These are phyloP conservation scores for Lingula anatina DNA, from an alignment of 2,888 invertebrate genomes.

Conservation along the genomic window DNA sequence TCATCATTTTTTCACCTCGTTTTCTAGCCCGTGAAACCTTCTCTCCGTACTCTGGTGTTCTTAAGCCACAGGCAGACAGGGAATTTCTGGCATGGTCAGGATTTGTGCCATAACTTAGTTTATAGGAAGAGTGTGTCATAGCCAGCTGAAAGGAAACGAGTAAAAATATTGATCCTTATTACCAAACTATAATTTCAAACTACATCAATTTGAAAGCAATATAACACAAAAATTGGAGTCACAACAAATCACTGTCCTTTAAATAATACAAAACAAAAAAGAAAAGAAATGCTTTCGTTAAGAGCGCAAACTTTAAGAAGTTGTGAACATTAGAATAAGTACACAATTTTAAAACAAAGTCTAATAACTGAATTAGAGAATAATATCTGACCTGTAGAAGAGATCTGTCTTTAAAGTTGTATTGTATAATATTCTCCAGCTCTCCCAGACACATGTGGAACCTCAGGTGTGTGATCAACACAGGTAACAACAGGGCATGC, in stretches of 20 bases:
- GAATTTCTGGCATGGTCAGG: slow-evolving; percentile 97
- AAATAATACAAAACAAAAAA: too few relatives aligned
- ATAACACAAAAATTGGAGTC: too few relatives aligned
- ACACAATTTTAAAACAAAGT: too few relatives aligned
- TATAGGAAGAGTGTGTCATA: slow-evolving; percentile 95
- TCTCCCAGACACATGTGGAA: slow-evolving; percentile 87
- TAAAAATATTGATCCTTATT: too few relatives aligned
- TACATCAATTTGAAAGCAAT: too few relatives aligned
- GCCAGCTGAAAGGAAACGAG: slow-evolving; percentile 62
- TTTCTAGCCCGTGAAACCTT: slow-evolving; percentile 53
- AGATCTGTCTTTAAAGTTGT: slow-evolving; percentile 81
- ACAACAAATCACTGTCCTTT: too few relatives aligned
- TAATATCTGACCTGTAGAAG: slow-evolving; percentile 76
- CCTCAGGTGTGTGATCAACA: slow-evolving; percentile 84
- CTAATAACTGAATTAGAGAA: too few relatives aligned
- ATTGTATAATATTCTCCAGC: slow-evolving; percentile 69
- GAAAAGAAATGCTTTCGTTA: background rate
- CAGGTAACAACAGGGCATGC: slow-evolving; percentile 93
- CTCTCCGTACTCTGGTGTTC: slow-evolving; percentile 88
- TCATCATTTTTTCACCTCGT: background rate
- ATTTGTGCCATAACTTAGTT: slow-evolving; percentile 97
- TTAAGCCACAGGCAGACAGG: slow-evolving; percentile 93
- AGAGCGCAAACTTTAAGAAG: background rate
- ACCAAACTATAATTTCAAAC: too few relatives aligned
- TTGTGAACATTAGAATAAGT: too few relatives aligned